Conservation (phyloP, 2,888 invertebrate genomes). For the Calliphora vomitoria region DNA sequence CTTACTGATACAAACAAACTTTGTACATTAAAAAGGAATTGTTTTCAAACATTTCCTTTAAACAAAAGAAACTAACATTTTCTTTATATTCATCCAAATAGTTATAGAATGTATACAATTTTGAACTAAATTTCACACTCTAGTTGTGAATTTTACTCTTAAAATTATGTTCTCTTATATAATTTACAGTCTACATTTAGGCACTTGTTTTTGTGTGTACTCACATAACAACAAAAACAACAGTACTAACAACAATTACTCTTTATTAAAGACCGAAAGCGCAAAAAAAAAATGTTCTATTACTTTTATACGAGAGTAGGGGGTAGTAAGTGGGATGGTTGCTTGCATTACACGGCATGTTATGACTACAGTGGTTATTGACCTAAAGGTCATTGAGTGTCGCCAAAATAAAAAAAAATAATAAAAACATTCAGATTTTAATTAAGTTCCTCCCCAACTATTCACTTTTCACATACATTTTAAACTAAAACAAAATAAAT, state of each 20-base stretch:
- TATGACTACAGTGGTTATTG: conserved; percentile 61
- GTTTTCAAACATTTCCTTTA: background rate
- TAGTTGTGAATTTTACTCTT: background rate
- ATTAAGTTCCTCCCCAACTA: conserved; percentile 25
- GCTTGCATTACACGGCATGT: background rate
- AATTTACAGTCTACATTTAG: conserved; percentile 6
- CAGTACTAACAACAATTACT: conserved; percentile 34
- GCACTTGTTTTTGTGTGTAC: background rate
- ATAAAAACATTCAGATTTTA: conserved; percentile 16
- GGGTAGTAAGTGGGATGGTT: background rate
- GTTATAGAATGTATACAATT: background rate
- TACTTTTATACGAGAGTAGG: conserved; percentile 2
- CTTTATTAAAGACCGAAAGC: conserved; percentile 13
- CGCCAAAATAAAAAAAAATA: background rate
- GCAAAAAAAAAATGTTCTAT: background rate
- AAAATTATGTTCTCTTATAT: conserved; percentile 19
- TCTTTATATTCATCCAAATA: background rate
- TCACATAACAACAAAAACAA: background rate
- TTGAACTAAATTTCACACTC: background rate
- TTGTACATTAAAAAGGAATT: background rate
- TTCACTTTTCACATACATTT: conserved; percentile 38
- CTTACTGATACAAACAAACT: background rate
- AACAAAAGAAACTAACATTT: background rate
- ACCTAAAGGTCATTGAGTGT: conserved; percentile 65
- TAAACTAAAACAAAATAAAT: conserved; percentile 19